Base-by-base conservation (phyloP, 2,113 vertebrate species). In the Motacilla alba region DNA sequence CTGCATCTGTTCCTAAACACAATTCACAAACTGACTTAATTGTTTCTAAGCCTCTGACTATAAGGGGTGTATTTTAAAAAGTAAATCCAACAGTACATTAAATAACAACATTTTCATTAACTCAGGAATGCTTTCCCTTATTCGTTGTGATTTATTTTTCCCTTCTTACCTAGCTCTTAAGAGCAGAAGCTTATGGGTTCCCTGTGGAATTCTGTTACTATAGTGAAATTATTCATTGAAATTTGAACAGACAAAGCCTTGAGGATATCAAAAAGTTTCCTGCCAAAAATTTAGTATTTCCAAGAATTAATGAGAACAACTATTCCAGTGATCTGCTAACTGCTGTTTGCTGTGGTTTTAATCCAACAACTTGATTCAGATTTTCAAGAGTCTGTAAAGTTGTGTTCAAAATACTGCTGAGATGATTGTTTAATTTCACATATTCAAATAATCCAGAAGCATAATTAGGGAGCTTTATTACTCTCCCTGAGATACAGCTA, bases 41-140 rank as follows among this genome's bases (percentile, higher is more conserved):
- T 85, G 63, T 83, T 58, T 66, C n/a, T 50, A 83, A 74, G 46
- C 58, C 67, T 72, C 15, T 73, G 87, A 68, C 50, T 73, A 26
- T 49, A 69, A 73, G 14, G n/a, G 24, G 14, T 80, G 20, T 69
- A 49, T 91, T 92, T 79, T 67, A 50, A 96, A 92, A 69, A 82
- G n/a, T 33, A 89, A 87, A 64, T n/a, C 17, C 21, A 73, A 72
- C 60, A 90, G 46, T 73, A 62, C 8, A 8, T 81, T 91, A 78
- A 87, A 74, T 43, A 74, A 50, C 30, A 76, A 50, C 30, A 23
- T 88, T 95, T 83, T 72, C 87, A 95, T 94, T 87, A 95, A 82
- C 49, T 95, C 47, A 26, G 62, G 33, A 91, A 89, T 89, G 26
- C 64, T 88, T 74, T 67, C 8, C 39, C 24, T 70, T 74, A 63